phyloP scores from a whole-genome alignment of 2,797 vertebrate species.

The Chromobotia macracanthus region DNA sequence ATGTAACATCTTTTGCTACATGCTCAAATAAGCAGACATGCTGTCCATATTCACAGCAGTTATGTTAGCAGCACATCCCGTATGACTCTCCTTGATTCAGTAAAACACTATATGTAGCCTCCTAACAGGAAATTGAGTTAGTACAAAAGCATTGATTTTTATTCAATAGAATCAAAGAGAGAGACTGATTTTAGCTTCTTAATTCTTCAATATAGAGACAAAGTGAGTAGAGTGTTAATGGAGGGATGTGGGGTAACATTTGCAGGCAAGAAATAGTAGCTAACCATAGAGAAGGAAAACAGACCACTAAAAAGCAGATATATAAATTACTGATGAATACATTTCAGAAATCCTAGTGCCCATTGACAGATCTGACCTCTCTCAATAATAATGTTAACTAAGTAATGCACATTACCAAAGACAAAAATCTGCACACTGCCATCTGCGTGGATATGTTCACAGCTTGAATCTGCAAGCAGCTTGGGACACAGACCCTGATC shows the following conservation, averaged over 20 bases:
- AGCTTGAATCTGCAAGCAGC: too few relatives aligned
- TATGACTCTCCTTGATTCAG: constrained; percentile 27
- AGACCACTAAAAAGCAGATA: background rate
- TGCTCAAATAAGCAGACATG: constrained; percentile 39
- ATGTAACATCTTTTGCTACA: constrained; percentile 24
- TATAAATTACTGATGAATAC: background rate
- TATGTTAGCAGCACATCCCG: background rate
- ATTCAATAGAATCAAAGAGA: constrained; percentile 40
- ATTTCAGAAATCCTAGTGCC: background rate
- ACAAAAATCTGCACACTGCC: constrained; percentile 37
- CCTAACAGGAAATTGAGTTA: constrained; percentile 50
- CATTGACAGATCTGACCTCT: background rate
- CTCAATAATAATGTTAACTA: background rate
- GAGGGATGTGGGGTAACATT: background rate
- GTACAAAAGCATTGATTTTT: constrained; percentile 39
- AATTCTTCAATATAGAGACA: constrained; percentile 37
- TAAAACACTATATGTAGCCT: constrained; percentile 35
- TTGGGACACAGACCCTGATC: constrained; percentile 48
- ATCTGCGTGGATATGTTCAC: constrained; percentile 49
- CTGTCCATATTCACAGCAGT: constrained; percentile 40
- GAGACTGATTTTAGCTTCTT: constrained; percentile 34
- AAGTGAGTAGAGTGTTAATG: background rate
- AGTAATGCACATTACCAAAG: background rate
- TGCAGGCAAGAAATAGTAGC: background rate
- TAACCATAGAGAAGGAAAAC: background rate